Evolutionary conservation across 2,888 invertebrate genomes (phyloP).

Genomic region (Ommatoiulus sabulosus): DNA sequence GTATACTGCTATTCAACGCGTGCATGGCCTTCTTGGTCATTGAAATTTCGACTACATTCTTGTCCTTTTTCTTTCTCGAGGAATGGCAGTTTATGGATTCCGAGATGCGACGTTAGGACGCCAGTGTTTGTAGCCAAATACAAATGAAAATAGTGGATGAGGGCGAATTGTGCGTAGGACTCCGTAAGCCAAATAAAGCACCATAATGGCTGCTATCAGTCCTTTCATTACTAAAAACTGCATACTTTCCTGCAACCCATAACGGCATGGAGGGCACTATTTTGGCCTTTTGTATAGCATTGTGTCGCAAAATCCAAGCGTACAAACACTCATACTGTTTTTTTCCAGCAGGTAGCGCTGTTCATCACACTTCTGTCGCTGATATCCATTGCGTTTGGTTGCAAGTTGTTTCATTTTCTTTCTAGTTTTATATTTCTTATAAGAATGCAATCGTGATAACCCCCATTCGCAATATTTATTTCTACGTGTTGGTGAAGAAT

Average conservation of each 20-base stretch:
- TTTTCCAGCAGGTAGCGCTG: too few species aligned
- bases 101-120: slow-evolving; percentile 16
- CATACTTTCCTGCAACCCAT: neutral
- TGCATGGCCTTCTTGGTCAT: slow-evolving; percentile 32
- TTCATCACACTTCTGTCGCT: neutral
- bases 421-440: neutral
- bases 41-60: slow-evolving; percentile 52
- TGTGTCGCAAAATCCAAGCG: too few species aligned
- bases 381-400: neutral
- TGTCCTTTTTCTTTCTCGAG: slow-evolving; percentile 13
- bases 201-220: neutral
- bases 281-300: too few species aligned
- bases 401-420: neutral
- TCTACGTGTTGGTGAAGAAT: too few species aligned
- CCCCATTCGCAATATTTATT: too few species aligned
- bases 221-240: neutral
- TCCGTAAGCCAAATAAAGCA: neutral
- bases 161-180: neutral
- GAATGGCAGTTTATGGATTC: slow-evolving; percentile 48
- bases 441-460: too few species aligned
- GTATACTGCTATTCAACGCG: neutral
- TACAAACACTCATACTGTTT: too few species aligned
- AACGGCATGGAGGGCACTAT: too few species aligned
- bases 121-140: neutral
- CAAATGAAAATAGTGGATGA: neutral